A percentile compares a stretch with the other conserved stretches of the same genome.
Conservation (phyloP, 2,113 vertebrate species). For the Tetrao urogallus region DNA sequence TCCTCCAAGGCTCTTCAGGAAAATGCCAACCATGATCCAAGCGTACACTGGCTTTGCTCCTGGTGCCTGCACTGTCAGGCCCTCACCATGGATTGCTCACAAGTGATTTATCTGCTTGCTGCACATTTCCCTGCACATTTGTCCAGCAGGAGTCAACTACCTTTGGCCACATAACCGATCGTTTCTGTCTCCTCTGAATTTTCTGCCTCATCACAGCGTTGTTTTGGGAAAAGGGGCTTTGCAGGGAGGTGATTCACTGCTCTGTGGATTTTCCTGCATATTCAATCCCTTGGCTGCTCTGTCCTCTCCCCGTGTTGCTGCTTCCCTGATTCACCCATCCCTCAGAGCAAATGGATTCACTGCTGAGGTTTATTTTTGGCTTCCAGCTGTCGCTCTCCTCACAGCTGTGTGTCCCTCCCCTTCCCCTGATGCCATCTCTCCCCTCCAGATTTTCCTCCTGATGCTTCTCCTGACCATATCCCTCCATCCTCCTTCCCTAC, state of each 20-base stretch:
- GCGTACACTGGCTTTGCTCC: rapidly evolving
- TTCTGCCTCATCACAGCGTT: neutral
- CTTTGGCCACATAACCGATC: neutral
- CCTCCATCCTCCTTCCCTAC: neutral
- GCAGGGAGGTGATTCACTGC: constrained; percentile 44
- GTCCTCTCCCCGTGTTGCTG: neutral
- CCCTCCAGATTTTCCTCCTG: neutral
- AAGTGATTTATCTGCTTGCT: neutral
- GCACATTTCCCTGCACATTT: neutral
- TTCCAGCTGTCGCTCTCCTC: constrained; percentile 40
- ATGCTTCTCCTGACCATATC: neutral
- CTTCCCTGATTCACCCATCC: neutral
- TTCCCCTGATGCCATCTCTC: neutral
- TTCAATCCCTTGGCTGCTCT: neutral
- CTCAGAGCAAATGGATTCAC: constrained; percentile 42
- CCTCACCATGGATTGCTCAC: rapidly evolving
- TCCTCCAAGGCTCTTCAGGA: neutral
- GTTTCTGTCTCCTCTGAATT: neutral
- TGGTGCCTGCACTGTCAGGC: neutral
- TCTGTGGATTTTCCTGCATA: constrained; percentile 18
- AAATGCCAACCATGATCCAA: neutral
- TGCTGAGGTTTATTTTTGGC: neutral
- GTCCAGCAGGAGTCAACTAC: neutral
- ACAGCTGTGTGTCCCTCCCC: constrained; percentile 28
- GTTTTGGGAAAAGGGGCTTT: constrained; percentile 33